Base-by-base conservation (phyloP, 2,888 invertebrate genomes). In the Lasioglossum oenotherae region DNA sequence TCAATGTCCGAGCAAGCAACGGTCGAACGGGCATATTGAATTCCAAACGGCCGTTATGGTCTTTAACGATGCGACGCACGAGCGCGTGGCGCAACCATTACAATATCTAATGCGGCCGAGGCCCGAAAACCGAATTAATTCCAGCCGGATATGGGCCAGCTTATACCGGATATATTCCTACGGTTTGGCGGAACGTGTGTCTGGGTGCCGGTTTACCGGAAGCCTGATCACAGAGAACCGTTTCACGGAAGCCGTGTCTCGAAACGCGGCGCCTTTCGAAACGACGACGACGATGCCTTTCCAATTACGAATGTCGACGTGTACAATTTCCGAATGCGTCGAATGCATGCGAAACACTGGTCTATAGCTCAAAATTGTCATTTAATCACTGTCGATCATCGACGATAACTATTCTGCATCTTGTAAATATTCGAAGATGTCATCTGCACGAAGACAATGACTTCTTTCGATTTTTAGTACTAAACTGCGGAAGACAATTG, bases 51-150 rank as follows among this genome's bases (percentile, higher is more conserved):
- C 77, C 78, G 73, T 82, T 69, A 86, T 64, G 78, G 82, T 82
- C 88, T 77, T 92, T 90, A 85, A 80, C 82, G 82, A 92, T 91
- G 89, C 92, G 78, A 78, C 64, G 84, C 92, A 91, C 91, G 92
- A 82, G 71, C 77, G 74, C 71, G 60, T 74, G 44, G 23, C 74
- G 53, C 23, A 67, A 35, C 81, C 86, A 88, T 89, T 86, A 87
- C 88, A 87, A 90, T 89, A 85, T 84, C 83, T 80, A 90, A 88
- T 82, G 84, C 85, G 86, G 53, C 64, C 69, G 49, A 41, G 78
- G 84, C 74, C 75, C 87, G 87, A 86, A 87, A 91, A 88, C 74
- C 85, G 81, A 92, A 91, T 92, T 90, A 90, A 92, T 92, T 89
- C 87, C 81, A 71, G 78, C 85, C 88, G 90, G 87, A 89, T 89